These are phyloP conservation scores for Melanocharis versteri DNA, from an alignment of 2,113 vertebrate genomes.

Conservation along the genomic window DNA sequence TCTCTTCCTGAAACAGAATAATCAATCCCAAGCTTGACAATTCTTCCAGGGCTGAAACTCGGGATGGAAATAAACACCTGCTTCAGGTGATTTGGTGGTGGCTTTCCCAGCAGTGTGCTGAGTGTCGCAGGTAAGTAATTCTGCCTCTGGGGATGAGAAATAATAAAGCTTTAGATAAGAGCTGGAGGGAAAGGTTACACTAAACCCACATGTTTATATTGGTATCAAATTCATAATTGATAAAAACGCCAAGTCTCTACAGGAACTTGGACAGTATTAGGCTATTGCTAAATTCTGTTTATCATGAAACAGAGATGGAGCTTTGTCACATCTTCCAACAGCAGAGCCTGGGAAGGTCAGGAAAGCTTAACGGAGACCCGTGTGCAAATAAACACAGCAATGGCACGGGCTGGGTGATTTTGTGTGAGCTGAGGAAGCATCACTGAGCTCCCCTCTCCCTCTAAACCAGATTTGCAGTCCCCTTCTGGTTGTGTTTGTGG, in stretches of 20 bases:
- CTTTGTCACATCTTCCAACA: background rate
- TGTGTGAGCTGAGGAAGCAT: background rate
- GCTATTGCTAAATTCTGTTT: background rate
- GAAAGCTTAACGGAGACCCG: background rate
- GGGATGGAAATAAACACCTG: background rate
- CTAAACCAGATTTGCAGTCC: background rate
- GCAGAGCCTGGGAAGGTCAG: background rate
- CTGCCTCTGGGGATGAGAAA: background rate
- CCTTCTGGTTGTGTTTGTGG: background rate
- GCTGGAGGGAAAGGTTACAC: background rate
- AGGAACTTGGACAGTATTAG: background rate
- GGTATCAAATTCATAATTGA: background rate
- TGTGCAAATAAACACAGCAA: background rate
- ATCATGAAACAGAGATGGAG: background rate
- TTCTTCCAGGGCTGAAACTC: background rate
- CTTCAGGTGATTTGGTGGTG: background rate
- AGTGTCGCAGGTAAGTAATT: background rate
- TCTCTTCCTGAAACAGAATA: slow-evolving; percentile 1
- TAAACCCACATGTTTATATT: background rate
- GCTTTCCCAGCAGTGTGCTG: background rate
- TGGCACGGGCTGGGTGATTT: background rate
- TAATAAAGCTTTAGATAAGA: background rate
- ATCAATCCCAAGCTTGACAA: background rate
- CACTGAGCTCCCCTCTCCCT: background rate
- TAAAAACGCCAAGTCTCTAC: background rate